Evolutionary conservation across 2,888 invertebrate genomes (phyloP).

Genomic region (Omphaloscelis lunosa): DNA sequence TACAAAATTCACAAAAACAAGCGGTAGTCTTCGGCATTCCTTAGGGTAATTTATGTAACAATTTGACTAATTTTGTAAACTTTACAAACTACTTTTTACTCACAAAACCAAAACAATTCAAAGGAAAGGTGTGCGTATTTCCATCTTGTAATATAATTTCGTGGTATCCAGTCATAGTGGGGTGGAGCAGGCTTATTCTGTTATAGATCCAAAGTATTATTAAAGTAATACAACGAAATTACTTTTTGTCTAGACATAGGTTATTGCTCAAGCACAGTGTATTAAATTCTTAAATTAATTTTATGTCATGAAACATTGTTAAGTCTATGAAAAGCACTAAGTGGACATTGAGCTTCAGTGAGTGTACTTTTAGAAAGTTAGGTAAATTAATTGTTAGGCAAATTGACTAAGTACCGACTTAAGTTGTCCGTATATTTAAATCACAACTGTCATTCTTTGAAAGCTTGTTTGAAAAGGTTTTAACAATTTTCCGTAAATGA

Average conservation of each 20-base stretch:
- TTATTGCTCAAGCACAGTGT: constrained; percentile 10
- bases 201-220: constrained; percentile 5
- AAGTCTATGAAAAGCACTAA: not conserved
- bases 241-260: constrained; percentile 17
- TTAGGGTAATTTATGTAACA: constrained; percentile 23
- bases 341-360: not conserved
- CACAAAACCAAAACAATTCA: constrained; percentile 31
- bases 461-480: not conserved
- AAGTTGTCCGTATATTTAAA: not conserved
- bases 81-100: constrained; percentile 33
- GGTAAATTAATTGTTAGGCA: not conserved
- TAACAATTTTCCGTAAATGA: not conserved
- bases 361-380: no score
- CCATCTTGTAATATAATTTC: constrained; percentile 59
- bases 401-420: not conserved
- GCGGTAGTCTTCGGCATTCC: not conserved
- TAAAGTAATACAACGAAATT: constrained; percentile 17
- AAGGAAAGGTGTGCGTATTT: constrained; percentile 53
- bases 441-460: not conserved
- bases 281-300: not conserved
- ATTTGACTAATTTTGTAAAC: constrained; percentile 21
- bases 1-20: not conserved
- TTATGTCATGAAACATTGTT: constrained; percentile 1
- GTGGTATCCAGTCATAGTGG: constrained; percentile 46
- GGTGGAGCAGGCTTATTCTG: constrained; percentile 50